Evolutionary conservation across 2,797 vertebrate species (phyloP), one percentile per base, ranked within the genome.

Genomic region (Pelochelys cantorii): DNA sequence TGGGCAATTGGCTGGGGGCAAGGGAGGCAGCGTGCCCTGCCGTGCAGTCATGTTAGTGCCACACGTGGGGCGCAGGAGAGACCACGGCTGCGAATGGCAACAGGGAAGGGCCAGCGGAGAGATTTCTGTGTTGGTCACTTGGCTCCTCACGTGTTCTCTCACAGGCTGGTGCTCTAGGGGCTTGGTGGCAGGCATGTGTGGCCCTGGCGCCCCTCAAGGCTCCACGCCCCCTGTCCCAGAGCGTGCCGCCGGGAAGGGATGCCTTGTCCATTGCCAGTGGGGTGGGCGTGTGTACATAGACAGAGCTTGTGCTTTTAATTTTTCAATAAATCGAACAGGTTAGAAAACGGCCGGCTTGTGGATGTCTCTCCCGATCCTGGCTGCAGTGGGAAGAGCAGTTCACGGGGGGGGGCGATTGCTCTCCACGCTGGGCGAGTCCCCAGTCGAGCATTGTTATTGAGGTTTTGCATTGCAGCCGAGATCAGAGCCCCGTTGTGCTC

Each of bases 291-390:
- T 99, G 99, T 99, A 98, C 99, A 98, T 98, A 98, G 97, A 97
- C 96, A 98, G 98, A 99, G 98, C 97, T 98, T 98, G 98, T 97
- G 98, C 98, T 98, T 99, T 99, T 99, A 98, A 98, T 99, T 99
- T 99, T 99, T 98, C 98, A 99, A 99, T 99, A 99, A 99, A 99
- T 98, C 97, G 78, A 94, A 96, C 92, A 84, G 81, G 65, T 95
- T 95, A 94, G 90, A 86, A 62, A 92, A 25, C 20, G 55, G 2
- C 11, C 42, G 0, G 0, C 4, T 1, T 62, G 1, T 4, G 86
- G 65, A 2, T 11, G 3, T 0, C 56, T 77, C 79, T 34, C 60
- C 56, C 71, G 71, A 23, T 78, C 13, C 56, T n/a, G 79, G 34
- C 71, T 81, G 53, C 65, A 20, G 2, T 55, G 17, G 65, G 52